phyloP scores from a whole-genome alignment of 2,888 invertebrate species.

The Nematopogon swammerdamellus region DNA sequence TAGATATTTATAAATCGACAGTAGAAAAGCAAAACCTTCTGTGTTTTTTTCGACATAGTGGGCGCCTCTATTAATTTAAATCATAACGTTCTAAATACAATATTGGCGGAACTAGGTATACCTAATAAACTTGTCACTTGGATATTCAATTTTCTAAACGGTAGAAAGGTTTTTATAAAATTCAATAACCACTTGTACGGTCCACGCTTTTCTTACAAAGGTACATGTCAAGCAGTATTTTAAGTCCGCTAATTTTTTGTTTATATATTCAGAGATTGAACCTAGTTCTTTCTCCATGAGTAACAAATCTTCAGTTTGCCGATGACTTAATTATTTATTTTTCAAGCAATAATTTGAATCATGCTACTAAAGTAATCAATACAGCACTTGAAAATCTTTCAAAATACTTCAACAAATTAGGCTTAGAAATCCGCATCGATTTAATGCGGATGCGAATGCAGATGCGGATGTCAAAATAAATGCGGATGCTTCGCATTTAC shows the following conservation, averaged over 20 bases:
- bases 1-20: background rate
- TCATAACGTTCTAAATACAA: constrained; percentile 3
- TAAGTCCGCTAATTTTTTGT: constrained; percentile 3
- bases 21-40: background rate
- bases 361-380: too few species aligned
- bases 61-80: constrained; percentile 9
- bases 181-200: constrained; percentile 6
- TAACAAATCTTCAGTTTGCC: constrained; percentile 9
- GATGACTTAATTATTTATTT: constrained; percentile 6
- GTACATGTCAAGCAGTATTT: constrained; percentile 11
- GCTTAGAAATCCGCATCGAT: too few species aligned
- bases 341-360: background rate
- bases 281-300: constrained; percentile 6
- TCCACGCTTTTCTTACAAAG: constrained; percentile 6
- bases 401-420: too few species aligned
- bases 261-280: constrained; percentile 9
- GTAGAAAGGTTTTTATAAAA: constrained; percentile 10
- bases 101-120: constrained; percentile 5
- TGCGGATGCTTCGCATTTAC: too few species aligned
- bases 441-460: too few species aligned
- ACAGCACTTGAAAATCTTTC: too few species aligned
- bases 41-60: constrained; percentile 6
- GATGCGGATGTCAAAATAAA: too few species aligned
- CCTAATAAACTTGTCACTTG: constrained; percentile 7
- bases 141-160: constrained; percentile 8